Base-by-base conservation (phyloP, 2,888 invertebrate genomes). In the Onchidella celtica region DNA sequence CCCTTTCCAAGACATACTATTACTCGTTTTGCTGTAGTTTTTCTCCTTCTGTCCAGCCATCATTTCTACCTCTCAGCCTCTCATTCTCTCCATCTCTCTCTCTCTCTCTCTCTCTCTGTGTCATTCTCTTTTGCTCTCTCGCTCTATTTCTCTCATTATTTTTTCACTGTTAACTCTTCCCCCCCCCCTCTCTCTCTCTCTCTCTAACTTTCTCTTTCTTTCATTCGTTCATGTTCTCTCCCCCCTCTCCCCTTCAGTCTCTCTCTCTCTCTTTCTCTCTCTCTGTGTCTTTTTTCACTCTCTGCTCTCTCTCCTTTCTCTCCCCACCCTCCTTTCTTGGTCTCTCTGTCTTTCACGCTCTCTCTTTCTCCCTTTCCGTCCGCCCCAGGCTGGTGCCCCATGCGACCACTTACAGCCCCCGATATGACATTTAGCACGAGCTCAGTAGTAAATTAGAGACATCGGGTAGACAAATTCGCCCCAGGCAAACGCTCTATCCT, bases 81-180 rank as follows among this genome's bases (percentile, higher is more conserved):
- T 32, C 32, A 21, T 38, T 68, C 40, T 61, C 68, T 77, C 55
- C 55, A n/a, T 77, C 24, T 32, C 34, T 61, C 68, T 55, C 38
- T 68, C 21, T 34, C 55, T 68, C 68, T 68, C 9, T 68, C 68
- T 47, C 77, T 61, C 55, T 47, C 40, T 38, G 27, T 66, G 27
- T 66, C 36, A 27, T 63, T 55, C n/a, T 32, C 68, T 40, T 24
- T 66, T 24, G 4, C 32, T 40, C 24, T 77, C 21, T 65, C 11
- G 24, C 65, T 76, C 27, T 63, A 38, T 76, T 1, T 76, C 24
- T 65, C 9, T 76, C 65, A 40, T 11, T 65, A 38, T 65, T 11
- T 65, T 40, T 76, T 3, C 65, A 11, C 65, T 6, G 63, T 27
- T 65, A 2, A 65, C 40, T 65, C 9, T 65, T 40, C 40, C 4